These are phyloP conservation scores for Melitaea cinxia DNA, from an alignment of 1,140 invertebrate genomes.

Conservation along the genomic window DNA sequence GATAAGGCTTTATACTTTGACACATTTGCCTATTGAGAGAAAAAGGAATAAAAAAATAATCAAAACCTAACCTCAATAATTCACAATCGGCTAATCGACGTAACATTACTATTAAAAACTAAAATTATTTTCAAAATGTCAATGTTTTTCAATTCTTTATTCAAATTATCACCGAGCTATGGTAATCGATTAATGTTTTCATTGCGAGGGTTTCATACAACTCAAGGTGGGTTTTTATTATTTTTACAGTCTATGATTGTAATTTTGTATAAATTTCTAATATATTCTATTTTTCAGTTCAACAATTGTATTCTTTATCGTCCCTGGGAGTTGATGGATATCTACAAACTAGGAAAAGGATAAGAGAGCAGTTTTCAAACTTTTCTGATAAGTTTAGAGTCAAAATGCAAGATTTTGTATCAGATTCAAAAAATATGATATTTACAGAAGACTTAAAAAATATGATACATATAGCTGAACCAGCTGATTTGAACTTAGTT, in stretches of 20 bases:
- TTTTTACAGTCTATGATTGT: too few relatives aligned
- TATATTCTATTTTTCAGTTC: conserved; percentile 49
- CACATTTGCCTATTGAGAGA: neutral
- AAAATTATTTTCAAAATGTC: conserved; percentile 44
- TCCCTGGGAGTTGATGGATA: conserved; percentile 84
- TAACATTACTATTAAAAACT: neutral
- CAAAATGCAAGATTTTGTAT: conserved; percentile 86
- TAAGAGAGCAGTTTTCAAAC: conserved; percentile 82
- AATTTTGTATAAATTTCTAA: conserved; percentile 7
- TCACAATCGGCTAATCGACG: neutral
- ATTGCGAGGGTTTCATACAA: conserved; percentile 48
- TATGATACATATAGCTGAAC: conserved; percentile 87
- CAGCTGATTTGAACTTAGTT: conserved; percentile 85
- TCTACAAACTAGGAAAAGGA: conserved; percentile 76
- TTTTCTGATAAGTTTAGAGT: conserved; percentile 84
- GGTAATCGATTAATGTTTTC: conserved; percentile 45
- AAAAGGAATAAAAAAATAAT: neutral
- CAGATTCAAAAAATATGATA: conserved; percentile 84
- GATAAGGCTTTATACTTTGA: neutral
- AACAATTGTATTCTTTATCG: conserved; percentile 79
- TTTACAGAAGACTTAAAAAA: conserved; percentile 94
- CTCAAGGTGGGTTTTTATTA: conserved; percentile 37
- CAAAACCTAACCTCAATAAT: neutral
- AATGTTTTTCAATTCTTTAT: conserved; percentile 50
- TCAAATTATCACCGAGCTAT: conserved; percentile 41